Percentiles rank a stretch among this genome's conserved stretches.
Conservation (phyloP, 2,113 vertebrate species). For the Phodopus roborovskii region DNA sequence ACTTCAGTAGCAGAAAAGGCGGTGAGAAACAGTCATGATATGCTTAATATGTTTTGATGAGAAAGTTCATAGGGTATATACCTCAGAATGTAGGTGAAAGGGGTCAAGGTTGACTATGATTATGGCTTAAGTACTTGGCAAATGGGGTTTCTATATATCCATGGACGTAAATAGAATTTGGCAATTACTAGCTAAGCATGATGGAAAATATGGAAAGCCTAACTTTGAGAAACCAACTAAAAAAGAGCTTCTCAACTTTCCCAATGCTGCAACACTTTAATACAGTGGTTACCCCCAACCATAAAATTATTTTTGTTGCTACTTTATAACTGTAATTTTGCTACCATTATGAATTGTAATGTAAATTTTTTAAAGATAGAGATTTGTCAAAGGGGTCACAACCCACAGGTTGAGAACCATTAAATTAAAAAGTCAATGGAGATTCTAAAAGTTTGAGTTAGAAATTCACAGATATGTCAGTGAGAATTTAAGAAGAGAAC, state of each 20-base stretch:
- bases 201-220: neutral
- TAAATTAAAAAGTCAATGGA: neutral
- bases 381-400: neutral
- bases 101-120: neutral
- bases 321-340: neutral
- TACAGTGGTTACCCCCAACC: neutral
- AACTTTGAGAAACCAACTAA: neutral
- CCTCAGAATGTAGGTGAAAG: neutral
- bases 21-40: neutral
- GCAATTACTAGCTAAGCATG: neutral
- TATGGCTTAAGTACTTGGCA: neutral
- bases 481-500: neutral
- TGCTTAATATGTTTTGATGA: conserved; percentile 16
- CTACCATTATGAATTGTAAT: neutral
- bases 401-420: neutral
- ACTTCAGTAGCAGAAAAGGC: neutral
- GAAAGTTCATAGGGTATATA: neutral
- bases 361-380: neutral
- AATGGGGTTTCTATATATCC: neutral
- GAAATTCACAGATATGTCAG: neutral
- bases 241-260: neutral
- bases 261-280: neutral
- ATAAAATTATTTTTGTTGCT: neutral
- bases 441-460: neutral
- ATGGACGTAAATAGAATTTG: neutral